phyloP scores from a whole-genome alignment of 1,140 invertebrate genomes.

The Oreohelix idahoensis region DNA sequence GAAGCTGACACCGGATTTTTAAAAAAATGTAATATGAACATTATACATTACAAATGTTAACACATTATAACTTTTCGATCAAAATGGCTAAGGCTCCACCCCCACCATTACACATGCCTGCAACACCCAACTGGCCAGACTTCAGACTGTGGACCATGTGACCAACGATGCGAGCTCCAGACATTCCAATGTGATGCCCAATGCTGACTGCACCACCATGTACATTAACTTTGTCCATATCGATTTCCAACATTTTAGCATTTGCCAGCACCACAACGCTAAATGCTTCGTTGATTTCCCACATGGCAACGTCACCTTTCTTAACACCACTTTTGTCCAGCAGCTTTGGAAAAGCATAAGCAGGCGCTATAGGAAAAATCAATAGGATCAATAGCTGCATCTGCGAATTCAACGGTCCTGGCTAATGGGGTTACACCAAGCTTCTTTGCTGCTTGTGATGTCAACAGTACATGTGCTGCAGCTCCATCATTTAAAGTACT shows the following conservation, averaged over 20 bases:
- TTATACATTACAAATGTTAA: too few species aligned
- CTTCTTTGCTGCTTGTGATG: constrained; percentile 82
- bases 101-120: constrained; percentile 96
- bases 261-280: constrained; percentile 95
- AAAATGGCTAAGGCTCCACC: constrained; percentile 73
- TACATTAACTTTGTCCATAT: constrained; percentile 92
- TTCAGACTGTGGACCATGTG: constrained; percentile 93
- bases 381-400: constrained; percentile 96
- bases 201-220: constrained; percentile 98
- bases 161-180: constrained; percentile 92
- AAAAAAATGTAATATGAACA: too few species aligned
- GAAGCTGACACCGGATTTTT: too few species aligned
- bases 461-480: constrained; percentile 91
- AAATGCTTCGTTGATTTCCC: constrained; percentile 99
- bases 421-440: constrained; percentile 90
- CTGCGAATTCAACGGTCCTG: constrained; percentile 89
- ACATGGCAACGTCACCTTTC: constrained; percentile 91
- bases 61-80: constrained; percentile 60
- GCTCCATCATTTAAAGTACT: constrained; percentile 98
- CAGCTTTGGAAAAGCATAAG: constrained; percentile 89
- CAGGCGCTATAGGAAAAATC: constrained; percentile 99
- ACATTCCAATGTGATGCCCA: constrained; percentile 99
- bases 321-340: constrained; percentile 85
- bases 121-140: constrained; percentile 91
- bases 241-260: constrained; percentile 89